A percentile compares a stretch with the other conserved stretches of the same genome.
phyloP scores from a whole-genome alignment of 2,113 vertebrate genomes.

The Apteryx owenii region DNA sequence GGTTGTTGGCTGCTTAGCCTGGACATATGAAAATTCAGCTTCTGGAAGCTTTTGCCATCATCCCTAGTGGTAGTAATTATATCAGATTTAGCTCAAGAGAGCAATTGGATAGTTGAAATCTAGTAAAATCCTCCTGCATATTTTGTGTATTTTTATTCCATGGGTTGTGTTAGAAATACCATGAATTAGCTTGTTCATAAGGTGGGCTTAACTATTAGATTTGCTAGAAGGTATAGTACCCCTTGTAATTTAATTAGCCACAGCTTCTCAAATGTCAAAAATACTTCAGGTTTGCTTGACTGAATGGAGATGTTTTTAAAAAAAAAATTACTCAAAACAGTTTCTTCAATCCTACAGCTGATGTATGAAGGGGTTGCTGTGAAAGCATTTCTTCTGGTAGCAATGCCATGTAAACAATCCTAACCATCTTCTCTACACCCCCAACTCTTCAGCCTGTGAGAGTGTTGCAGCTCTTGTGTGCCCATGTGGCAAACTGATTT shows the following conservation, averaged over 20 bases:
- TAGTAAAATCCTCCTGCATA: neutral
- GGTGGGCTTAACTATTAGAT: neutral
- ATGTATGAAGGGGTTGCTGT: neutral
- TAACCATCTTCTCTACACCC: neutral
- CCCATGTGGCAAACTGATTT: neutral
- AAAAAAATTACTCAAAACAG: neutral
- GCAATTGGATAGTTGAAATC: neutral
- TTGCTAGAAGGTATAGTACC: neutral
- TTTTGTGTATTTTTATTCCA: neutral
- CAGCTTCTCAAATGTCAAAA: neutral
- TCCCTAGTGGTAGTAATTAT: neutral
- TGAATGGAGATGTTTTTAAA: neutral
- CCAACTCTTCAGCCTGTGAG: neutral
- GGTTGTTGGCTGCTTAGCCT: neutral
- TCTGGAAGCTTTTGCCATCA: neutral
- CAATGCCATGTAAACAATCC: neutral
- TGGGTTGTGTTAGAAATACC: neutral
- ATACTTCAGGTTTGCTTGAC: neutral
- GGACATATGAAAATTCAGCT: neutral
- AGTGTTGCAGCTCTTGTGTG: neutral
- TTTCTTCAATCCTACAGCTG: neutral
- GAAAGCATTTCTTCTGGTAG: neutral
- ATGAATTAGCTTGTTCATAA: neutral
- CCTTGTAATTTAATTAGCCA: neutral
- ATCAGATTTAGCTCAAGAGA: neutral